Base-by-base conservation (phyloP, 2,888 invertebrate genomes). In the Caenorhabditis uteleia region DNA sequence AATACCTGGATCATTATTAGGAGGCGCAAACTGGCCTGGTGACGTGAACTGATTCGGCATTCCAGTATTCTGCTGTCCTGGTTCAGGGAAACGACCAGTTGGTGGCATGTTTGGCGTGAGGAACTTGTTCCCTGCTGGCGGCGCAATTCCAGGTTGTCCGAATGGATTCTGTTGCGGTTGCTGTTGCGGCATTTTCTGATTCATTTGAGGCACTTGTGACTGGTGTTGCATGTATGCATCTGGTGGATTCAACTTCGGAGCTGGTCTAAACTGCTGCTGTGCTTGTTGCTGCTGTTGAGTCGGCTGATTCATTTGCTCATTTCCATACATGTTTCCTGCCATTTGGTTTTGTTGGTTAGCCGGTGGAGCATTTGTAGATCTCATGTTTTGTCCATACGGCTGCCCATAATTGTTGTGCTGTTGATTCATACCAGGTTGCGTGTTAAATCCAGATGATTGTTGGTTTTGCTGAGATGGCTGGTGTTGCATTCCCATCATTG, bases 401-500 rank as follows among this genome's bases (percentile, higher is more conserved):
- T n/a, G n/a, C n/a, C n/a, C n/a, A n/a, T n/a, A n/a, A n/a, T n/a
- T n/a, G n/a, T n/a, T n/a, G n/a, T n/a, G n/a, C n/a, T n/a, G n/a
- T n/a, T n/a, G n/a, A n/a, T n/a, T n/a, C n/a, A n/a, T n/a, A n/a
- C n/a, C n/a, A n/a, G n/a, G n/a, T n/a, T n/a, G n/a, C n/a, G n/a
- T n/a, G n/a, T n/a, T n/a, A n/a, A n/a, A n/a, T n/a, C n/a, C n/a
- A n/a, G n/a, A n/a, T n/a, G n/a, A n/a, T n/a, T n/a, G n/a, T n/a
- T n/a, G n/a, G n/a, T n/a, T n/a, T n/a, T n/a, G n/a, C n/a, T n/a
- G n/a, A n/a, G n/a, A n/a, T n/a, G n/a, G 49, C 25, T 51, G 53
- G 20, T 47, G 66, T 7, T 49, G 57, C 49, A 42, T 36, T 2
- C 42, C 40, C 49, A 61, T 55, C 54, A 39, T 38, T 8, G 16